Base-by-base conservation (phyloP, 1,140 invertebrate genomes). In the Lycorma delicatula region DNA sequence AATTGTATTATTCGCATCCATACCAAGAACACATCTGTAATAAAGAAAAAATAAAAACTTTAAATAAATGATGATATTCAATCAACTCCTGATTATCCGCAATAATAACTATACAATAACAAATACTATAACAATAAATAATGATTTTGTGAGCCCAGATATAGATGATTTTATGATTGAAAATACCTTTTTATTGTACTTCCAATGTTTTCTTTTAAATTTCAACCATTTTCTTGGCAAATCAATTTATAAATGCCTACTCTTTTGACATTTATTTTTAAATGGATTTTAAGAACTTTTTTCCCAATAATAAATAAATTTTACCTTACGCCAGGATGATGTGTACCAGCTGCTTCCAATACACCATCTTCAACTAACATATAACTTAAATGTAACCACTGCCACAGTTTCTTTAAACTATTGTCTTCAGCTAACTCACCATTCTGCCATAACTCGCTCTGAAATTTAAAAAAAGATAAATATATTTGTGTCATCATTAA, bases 311-410 rank as follows among this genome's bases (percentile, higher is more conserved):
- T 29, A 23, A 16, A 9, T 20, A 46, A 1, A 52, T 53, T 25
- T 47, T 46, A 66, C 65, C 65, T 62, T n/a, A 87, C 81, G 56
- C 86, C 86, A 1, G 85, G 85, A 75, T 86, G 84, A 70, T 81
- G 81, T 60, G 76, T 77, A 53, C 71, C 70, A 64, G 74, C 77
- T 16, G 53, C 56, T 28, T 76, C 69, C 66, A 84, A 78, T 58
- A 75, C 72, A 69, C 80, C 80, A 62, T 85, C 82, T 63, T 85
- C 83, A 4, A 85, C 80, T 4, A 88, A 73, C 16, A 78, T 79
- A 49, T 78, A 78, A 72, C 86, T 87, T 22, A 86, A 77, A 58
- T 82, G 80, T 29, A 92, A 66, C 81, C 86, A 87, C 53, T 83
- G 79, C 86, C 86, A 89, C 13, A 89, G 69, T 60, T 80, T 82